Evolutionary conservation across 2,888 invertebrate species (phyloP), one percentile per base, ranked within the genome.

Genomic region (Brachypalpus laphriformis): DNA sequence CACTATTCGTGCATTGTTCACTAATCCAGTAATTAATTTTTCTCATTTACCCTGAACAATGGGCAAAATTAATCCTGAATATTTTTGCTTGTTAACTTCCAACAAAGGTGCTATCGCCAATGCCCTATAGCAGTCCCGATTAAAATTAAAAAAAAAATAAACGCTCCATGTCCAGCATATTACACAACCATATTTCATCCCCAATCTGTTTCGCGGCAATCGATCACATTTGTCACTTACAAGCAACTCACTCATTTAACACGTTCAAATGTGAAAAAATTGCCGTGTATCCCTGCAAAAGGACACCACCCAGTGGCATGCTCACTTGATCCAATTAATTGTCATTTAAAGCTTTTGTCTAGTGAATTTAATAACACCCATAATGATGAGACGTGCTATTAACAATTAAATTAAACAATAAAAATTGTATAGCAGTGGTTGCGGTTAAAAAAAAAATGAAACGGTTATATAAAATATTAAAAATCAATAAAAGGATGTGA

Each of bases 401-500:
- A 49, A 56, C 63, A 71, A 78, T 78, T 77, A 54, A 77, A 68
- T 61, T 25, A 18, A 68, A 54, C 11, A 68, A 37, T 8, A 8
- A 7, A 20, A 66, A 31, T 40, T 54, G 42, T 63, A n/a, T n/a
- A n/a, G n/a, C n/a, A 45, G 31, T 68, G 14, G n/a, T n/a, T n/a
- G n/a, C n/a, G n/a, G n/a, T n/a, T n/a, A n/a, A n/a, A 34, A 42
- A 61, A 71, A 51, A 51, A 51, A 51, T 54, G 28, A 54, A 54
- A 28, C 51, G 37, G 61, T 51, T 61, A 61, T 8, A 40, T 72
- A 47, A 78, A 71, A 47, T 56, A 78, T 78, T 71, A 78, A 78
- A 78, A 78, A 71, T 71, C 71, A 72, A 78, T 63, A 72, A 71
- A 78, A 56, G 40, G 31, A 76, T 71, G 11, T 20, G 18, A 34